Evolutionary conservation across 1,140 invertebrate genomes (phyloP), one percentile per base, ranked within the genome.

Genomic region (Myzus persicae): DNA sequence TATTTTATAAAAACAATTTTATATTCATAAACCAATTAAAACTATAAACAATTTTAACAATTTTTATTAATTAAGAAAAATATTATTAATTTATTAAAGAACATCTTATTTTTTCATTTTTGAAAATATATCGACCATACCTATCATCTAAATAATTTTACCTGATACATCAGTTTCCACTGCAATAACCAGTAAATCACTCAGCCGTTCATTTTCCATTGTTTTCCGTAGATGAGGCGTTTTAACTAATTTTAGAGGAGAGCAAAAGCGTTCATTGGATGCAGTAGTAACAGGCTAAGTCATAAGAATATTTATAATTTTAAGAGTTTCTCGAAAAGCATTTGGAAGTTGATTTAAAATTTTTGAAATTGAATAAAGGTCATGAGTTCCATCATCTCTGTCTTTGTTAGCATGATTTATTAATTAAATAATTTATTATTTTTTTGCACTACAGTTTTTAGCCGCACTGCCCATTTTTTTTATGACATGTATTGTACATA

Each of bases 271-370:
- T 24, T 82, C 38, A 82, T 82, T 82, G 5, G 38, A 22, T 1
- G 20, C 38, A 82, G 81, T 82, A 38, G 38, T 38, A 38, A 82
- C 38, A 82, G 38, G 81, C 36, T 40, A 76, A 20, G 67, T 76
- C n/a, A 76, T 36, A 76, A 89, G 87, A 26, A 89, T 89, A 51
- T 26, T 48, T 36, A 89, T 89, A 89, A 89, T 89, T 89, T 89
- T 89, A 48, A 51, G 46, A 48, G 46, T 89, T 48, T 89, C 48
- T 38, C 8, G 48, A 89, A 89, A 89, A 89, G 87, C 44, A 48
- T 89, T 54, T 54, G n/a, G n/a, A n/a, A n/a, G n/a, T n/a, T n/a
- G n/a, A n/a, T n/a, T n/a, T n/a, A n/a, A n/a, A n/a, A n/a, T 51
- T 89, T 54, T 89, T 22, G 87, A 89, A 48, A 89, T 54, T 22